These are phyloP conservation scores for Centropristis striata DNA, from an alignment of 2,113 vertebrate species.

Conservation along the genomic window DNA sequence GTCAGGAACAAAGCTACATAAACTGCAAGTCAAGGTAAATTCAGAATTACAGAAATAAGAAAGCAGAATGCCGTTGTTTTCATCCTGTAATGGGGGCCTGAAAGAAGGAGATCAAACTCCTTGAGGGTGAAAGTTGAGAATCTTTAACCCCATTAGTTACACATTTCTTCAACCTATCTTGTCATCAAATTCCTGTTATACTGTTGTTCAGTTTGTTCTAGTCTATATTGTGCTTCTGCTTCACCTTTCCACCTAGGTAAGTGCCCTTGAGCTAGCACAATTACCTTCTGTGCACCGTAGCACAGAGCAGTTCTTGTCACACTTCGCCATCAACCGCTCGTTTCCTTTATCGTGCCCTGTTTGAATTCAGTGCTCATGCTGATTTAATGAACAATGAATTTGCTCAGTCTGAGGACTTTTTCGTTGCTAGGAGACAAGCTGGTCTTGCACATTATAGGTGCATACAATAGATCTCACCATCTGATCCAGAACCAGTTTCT, in stretches of 20 bases:
- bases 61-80: not conserved
- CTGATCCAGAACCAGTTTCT: constrained; percentile 87
- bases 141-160: not conserved
- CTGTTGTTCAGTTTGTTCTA: not conserved
- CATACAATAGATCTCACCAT: constrained; percentile 83
- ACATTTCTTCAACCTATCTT: too few relatives aligned
- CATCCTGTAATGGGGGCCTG: not conserved
- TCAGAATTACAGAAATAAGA: not conserved
- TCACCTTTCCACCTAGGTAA: constrained; percentile 12
- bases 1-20: not conserved
- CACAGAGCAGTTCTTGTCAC: not conserved
- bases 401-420: constrained; percentile 24
- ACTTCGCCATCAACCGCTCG: constrained; percentile 13
- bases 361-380: constrained; percentile 34
- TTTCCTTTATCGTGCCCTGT: constrained; percentile 25
- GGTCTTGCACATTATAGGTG: not conserved
- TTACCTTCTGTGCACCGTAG: constrained; percentile 12
- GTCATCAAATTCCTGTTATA: not conserved
- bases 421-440: constrained; percentile 39
- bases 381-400: constrained; percentile 20
- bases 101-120: not conserved
- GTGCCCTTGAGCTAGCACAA: not conserved
- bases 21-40: not conserved
- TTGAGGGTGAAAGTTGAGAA: not conserved
- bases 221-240: not conserved